Evolutionary conservation across 2,888 invertebrate species (phyloP), one percentile per base, ranked within the genome.

Genomic region (Acrobasis repandana): DNA sequence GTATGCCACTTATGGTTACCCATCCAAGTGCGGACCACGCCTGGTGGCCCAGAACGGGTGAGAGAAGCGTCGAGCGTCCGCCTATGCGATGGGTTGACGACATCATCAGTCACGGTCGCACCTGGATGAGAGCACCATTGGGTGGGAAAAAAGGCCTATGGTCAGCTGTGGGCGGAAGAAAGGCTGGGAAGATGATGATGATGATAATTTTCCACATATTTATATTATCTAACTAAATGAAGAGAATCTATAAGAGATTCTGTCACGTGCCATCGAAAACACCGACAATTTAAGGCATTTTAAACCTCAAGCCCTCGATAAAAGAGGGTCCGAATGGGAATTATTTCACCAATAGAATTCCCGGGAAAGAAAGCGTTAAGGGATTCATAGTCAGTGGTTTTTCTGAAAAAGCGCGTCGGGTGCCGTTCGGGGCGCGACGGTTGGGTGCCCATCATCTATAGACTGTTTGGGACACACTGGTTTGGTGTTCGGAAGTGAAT

Each of bases 311-410:
- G 18, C 10, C 38, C 36, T 58, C 68, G 64, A 79, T 80, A 82
- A 83, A 83, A 75, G 79, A 74, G 59, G 57, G 64, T 50, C 71
- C 75, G 73, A 81, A 79, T 73, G 77, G 76, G 76, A 85, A 87
- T 86, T 85, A 85, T 85, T 82, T 83, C 80, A 73, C 74, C 81
- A 81, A 86, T 85, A 82, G 85, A 85, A 84, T 85, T 86, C 83
- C 80, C 80, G 76, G 78, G 74, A 75, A 74, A 75, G 79, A 79
- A 77, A 77, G 78, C 74, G 77, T 70, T 67, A 71, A 73, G 77
- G 78, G 79, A 77, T 80, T 79, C 82, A 79, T 81, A 80, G 79
- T 70, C 78, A 81, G 79, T 84, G 85, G 83, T 82, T 85, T 85
- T 80, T 83, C 78, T 85, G 82, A 82, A 83, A 78, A 83, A 84